Percentiles rank a stretch among this genome's conserved stretches.
Conservation (phyloP, 2,113 vertebrate species). For the Zosterops pallidus region DNA sequence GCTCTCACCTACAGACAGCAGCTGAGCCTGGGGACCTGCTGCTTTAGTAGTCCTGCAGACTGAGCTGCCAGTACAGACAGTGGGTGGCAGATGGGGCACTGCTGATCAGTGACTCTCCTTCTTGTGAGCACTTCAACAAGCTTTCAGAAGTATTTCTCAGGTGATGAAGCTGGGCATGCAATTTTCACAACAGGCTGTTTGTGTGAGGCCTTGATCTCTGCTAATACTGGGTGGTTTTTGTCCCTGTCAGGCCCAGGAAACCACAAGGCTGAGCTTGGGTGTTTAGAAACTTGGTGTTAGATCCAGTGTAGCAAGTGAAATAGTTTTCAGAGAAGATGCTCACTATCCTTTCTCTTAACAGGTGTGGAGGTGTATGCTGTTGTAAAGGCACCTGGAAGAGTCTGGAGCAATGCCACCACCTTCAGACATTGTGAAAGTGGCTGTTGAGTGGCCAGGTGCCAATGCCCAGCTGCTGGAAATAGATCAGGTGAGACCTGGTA, state of each 20-base stretch:
- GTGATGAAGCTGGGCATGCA: not conserved
- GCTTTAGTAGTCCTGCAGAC: not conserved
- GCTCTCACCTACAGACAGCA: not conserved
- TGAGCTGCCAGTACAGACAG: not conserved
- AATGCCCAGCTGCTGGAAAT: slow-evolving; percentile 97
- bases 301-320: not conserved
- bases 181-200: not conserved
- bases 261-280: not conserved
- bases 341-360: not conserved
- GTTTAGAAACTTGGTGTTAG: not conserved
- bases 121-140: not conserved
- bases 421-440: slow-evolving; percentile 95
- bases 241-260: not conserved
- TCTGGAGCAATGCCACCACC: slow-evolving; percentile 87
- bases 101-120: not conserved
- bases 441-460: slow-evolving; percentile 96
- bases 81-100: not conserved
- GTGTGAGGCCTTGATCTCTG: not conserved
- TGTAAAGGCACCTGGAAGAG: not conserved
- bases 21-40: not conserved
- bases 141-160: not conserved
- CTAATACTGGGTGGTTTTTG: not conserved
- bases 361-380: slow-evolving; percentile 4
- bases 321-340: not conserved
- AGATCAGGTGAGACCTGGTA: slow-evolving; percentile 85